Conservation (phyloP, 2,113 vertebrate species). For the Herpetotheres cachinnans region DNA sequence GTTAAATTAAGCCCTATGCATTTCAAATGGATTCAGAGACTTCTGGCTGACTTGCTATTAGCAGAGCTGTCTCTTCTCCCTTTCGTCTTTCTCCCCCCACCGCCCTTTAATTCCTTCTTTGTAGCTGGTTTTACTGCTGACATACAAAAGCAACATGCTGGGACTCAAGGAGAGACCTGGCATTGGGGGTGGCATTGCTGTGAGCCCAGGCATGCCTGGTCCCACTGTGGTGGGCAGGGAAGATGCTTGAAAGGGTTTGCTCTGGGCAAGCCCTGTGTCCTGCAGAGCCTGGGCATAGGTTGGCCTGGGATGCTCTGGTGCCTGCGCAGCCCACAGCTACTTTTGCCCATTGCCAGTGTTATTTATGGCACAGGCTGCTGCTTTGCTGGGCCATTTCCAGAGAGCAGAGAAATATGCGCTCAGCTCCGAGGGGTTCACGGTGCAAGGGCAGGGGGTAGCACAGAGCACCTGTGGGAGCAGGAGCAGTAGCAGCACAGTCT, state of each 20-base stretch:
- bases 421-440: not conserved
- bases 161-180: not conserved
- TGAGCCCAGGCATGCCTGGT: not conserved
- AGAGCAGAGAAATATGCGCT: not conserved
- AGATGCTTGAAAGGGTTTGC: not conserved
- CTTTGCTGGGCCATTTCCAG: not conserved
- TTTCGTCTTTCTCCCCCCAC: not conserved
- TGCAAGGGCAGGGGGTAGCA: not conserved
- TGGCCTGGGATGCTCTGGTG: not conserved
- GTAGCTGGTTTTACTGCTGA: conserved; percentile 8
- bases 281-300: not conserved
- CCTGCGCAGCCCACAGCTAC: not conserved
- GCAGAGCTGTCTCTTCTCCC: conserved; percentile 34
- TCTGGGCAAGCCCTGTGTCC: not conserved
- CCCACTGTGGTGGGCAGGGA: not conserved
- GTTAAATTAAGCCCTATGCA: conserved; percentile 47
- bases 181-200: not conserved
- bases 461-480: not conserved
- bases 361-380: not conserved
- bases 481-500: not conserved
- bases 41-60: conserved; percentile 48
- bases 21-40: conserved; percentile 37
- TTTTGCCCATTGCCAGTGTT: not conserved
- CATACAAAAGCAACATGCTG: not conserved
- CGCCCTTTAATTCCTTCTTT: not conserved